phyloP scores from a whole-genome alignment of 2,797 vertebrate species.

The Parauchenoglanis ngamensis region DNA sequence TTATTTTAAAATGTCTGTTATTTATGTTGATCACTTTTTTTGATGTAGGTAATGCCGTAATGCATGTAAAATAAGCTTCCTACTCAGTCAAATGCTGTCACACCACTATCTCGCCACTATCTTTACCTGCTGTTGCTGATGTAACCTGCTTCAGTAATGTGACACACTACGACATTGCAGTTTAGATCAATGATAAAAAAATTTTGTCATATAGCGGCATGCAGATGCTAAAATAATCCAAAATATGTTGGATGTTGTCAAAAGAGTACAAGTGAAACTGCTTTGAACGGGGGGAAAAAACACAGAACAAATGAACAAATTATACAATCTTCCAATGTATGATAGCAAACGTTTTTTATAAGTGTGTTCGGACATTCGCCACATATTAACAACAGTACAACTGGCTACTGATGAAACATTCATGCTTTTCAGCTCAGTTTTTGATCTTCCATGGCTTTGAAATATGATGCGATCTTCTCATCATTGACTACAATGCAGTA shows the following conservation, averaged over 20 bases:
- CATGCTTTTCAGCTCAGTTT: neutral
- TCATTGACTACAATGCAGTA: neutral
- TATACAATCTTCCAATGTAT: neutral
- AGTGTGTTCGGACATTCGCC: neutral
- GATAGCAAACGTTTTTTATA: neutral
- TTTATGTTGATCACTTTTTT: neutral
- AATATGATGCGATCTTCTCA: neutral
- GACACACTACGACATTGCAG: neutral
- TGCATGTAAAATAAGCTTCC: neutral
- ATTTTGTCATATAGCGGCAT: neutral
- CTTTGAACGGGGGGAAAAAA: neutral
- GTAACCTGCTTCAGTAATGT: neutral
- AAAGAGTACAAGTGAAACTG: neutral
- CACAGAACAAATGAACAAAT: neutral
- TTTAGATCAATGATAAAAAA: neutral
- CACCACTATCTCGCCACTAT: neutral
- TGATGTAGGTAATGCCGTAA: neutral
- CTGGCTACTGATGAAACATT: neutral
- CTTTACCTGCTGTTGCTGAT: neutral
- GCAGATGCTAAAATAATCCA: neutral
- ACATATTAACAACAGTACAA: too few species aligned
- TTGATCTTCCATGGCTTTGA: neutral
- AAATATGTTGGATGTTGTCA: neutral
- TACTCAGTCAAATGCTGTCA: neutral
- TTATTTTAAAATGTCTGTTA: neutral